Base-by-base conservation (phyloP, 2,888 invertebrate species). In the Hydropsyche betteni region DNA sequence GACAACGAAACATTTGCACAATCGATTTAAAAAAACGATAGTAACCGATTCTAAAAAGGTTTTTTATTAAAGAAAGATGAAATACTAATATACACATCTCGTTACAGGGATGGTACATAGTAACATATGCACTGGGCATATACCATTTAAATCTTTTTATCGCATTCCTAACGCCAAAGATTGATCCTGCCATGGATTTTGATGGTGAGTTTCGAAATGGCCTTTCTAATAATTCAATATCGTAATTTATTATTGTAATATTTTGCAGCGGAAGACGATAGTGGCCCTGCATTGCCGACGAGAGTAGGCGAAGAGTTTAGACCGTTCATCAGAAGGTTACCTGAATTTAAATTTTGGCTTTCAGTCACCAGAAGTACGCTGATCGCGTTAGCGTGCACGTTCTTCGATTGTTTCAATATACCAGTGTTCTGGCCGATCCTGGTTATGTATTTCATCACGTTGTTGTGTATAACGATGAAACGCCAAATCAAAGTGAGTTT, bases 341-440 rank as follows among this genome's bases (percentile, higher is more conserved):
- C 99, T 68, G 99, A 99, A 88, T 99, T 99, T 84, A 99, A 99
- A 86, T 99, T 99, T 86, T 99, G 99, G 99, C 93, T 98, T 81
- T 97, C 98, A 81, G 95, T 98, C 78, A 93, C 95, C 77, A 98
- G 97, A 85, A 97, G 98, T 81, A 97, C 98, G 53, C 81, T 96
- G 10, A 90, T 99, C 81, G 97, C 94, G 61, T 90, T 96, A 83
- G 86, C 92, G 80, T 98, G 97, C 87, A 99, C 99, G 77, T 95
- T 98, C 86, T 98, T 99, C 85, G 97, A 99, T 83, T 93, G 94
- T 82, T 97, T 99, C 86, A 98, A 99, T 89, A 94, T 99, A 85
- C 99, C 99, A 83, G 99, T 99, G 82, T 99, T 99, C 88, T 99
- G 99, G 99, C 99, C 99, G 77, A 99, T 99, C 83, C 90, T 99